A percentile compares a stretch with the other conserved stretches of the same genome.
Conservation (phyloP, 1,140 invertebrate genomes). For the Drosophila ananassae region DNA sequence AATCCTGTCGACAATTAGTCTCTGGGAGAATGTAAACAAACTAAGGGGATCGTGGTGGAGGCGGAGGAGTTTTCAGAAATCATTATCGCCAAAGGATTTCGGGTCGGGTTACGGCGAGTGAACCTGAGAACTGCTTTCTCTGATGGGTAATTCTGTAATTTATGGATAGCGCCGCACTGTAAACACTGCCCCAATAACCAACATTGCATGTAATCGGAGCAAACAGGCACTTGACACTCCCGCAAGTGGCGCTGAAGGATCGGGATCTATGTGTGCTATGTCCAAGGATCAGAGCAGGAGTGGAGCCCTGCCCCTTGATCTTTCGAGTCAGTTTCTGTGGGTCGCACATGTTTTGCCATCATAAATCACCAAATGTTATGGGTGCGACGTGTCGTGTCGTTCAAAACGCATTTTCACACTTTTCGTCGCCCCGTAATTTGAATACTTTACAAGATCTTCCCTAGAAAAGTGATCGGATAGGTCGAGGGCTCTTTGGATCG, state of each 20-base stretch:
- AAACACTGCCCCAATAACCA: slow-evolving; percentile 69
- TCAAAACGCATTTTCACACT: slow-evolving; percentile 81
- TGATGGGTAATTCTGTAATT: slow-evolving; percentile 57
- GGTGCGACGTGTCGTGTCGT: slow-evolving; percentile 63
- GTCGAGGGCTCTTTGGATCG: slow-evolving; percentile 30
- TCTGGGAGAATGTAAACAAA: slow-evolving; percentile 63
- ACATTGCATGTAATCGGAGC: slow-evolving; percentile 71
- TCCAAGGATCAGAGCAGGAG: slow-evolving; percentile 17
- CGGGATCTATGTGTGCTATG: slow-evolving; percentile 4
- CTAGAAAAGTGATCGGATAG: slow-evolving; percentile 43
- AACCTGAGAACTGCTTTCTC: slow-evolving; percentile 40
- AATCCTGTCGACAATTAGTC: slow-evolving; percentile 67
- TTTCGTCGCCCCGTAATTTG: slow-evolving; percentile 77
- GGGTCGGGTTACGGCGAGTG: slow-evolving; percentile 46
- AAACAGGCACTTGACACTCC: slow-evolving; percentile 72
- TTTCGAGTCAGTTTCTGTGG: slow-evolving; percentile 57
- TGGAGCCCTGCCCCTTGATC: slow-evolving; percentile 23
- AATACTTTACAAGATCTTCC: slow-evolving; percentile 75
- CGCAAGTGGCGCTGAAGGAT: slow-evolving; percentile 76
- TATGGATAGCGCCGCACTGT: slow-evolving; percentile 78
- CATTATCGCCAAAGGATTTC: slow-evolving; percentile 70
- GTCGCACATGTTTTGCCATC: slow-evolving; percentile 82
- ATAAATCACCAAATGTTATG: slow-evolving; percentile 80
- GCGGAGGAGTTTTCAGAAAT: slow-evolving; percentile 56
- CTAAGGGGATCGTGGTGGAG: not conserved